phyloP scores from a whole-genome alignment of 2,888 invertebrate genomes.

The Drosophila glabriapex region DNA sequence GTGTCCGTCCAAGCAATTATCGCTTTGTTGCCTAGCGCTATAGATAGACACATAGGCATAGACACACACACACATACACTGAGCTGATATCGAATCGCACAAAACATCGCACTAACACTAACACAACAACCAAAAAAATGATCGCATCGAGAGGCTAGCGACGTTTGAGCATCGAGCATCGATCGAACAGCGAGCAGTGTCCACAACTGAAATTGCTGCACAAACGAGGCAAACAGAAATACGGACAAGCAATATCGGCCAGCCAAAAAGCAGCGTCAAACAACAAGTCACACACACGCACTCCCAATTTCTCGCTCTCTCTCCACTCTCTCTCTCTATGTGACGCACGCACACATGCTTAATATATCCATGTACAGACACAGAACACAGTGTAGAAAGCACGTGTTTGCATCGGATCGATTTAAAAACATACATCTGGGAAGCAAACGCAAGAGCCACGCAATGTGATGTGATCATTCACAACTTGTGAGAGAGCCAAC shows the following conservation, averaged over 20 bases:
- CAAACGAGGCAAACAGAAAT: slow-evolving; percentile 19
- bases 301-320: slow-evolving; percentile 2
- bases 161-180: slow-evolving; percentile 25
- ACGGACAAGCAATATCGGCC: slow-evolving; percentile 11
- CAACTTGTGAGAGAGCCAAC: slow-evolving; percentile 1
- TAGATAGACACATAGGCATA: slow-evolving; percentile 58
- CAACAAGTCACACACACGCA: slow-evolving; percentile 17
- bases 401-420: slow-evolving; percentile 22
- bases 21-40: slow-evolving; percentile 59
- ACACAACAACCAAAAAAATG: slow-evolving; percentile 39
- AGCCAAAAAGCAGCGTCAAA: slow-evolving; percentile 5
- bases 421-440: slow-evolving; percentile 12
- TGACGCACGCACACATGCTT: neutral
- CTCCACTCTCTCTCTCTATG: neutral
- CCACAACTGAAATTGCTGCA: slow-evolving; percentile 41
- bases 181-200: slow-evolving; percentile 12
- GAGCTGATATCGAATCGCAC: slow-evolving; percentile 60
- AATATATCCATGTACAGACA: neutral
- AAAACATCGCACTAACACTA: slow-evolving; percentile 53
- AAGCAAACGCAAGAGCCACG: neutral
- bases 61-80: slow-evolving; percentile 18
- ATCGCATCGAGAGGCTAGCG: slow-evolving; percentile 38
- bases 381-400: slow-evolving; percentile 10
- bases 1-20: slow-evolving; percentile 28
- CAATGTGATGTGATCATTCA: slow-evolving; percentile 2